A percentile compares a stretch with the other conserved stretches of the same genome.
Conservation (phyloP, 2,888 invertebrate species). For the Chrysolina haemoptera region DNA sequence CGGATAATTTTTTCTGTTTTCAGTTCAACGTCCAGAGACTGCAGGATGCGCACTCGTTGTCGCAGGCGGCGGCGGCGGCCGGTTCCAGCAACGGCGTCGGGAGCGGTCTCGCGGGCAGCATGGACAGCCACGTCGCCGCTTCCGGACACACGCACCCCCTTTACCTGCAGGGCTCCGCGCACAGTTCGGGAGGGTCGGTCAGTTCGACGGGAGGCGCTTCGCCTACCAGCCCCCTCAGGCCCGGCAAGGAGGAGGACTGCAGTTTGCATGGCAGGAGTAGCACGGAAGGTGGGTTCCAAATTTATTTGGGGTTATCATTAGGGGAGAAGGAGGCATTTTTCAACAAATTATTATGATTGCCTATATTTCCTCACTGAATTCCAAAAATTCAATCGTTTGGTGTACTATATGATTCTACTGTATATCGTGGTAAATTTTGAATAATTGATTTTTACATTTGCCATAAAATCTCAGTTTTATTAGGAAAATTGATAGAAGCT, state of each 20-base stretch:
- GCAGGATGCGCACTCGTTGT: conserved; percentile 68
- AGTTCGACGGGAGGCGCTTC: conserved; percentile 69
- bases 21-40: conserved; percentile 71
- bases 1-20: conserved; percentile 53
- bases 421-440: background rate
- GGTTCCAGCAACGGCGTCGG: conserved; percentile 55
- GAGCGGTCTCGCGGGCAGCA: conserved; percentile 52
- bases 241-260: conserved; percentile 78
- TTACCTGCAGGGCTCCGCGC: conserved; percentile 65
- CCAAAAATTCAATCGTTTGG: background rate
- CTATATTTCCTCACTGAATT: background rate
- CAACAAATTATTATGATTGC: background rate
- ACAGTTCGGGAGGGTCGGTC: conserved; percentile 69
- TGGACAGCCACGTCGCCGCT: conserved; percentile 54
- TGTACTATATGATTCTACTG: background rate
- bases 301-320: background rate
- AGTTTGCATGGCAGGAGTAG: conserved; percentile 76
- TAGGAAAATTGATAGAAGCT: background rate
- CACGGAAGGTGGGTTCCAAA: conserved; percentile 71
- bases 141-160: conserved; percentile 61
- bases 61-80: conserved; percentile 63
- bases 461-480: background rate
- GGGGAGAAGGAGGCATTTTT: background rate
- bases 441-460: background rate
- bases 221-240: conserved; percentile 69